Base-by-base conservation (phyloP, 1,140 invertebrate species). In the Panulirus ornatus region DNA sequence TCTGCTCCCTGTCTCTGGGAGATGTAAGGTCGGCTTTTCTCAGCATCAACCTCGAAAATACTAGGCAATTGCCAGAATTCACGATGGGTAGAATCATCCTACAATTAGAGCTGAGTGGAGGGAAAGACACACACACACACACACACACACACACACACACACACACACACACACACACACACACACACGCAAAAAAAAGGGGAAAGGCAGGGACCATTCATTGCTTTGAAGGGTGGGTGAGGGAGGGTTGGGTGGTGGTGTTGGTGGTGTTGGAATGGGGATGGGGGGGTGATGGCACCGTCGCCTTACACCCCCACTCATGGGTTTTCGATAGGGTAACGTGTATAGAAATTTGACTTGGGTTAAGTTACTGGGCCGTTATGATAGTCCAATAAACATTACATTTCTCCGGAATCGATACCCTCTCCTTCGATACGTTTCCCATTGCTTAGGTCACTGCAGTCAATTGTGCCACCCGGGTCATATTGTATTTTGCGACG, bases 351-450 rank as follows among this genome's bases (percentile, higher is more conserved):
- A 86, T 76, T 78, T 86, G 84, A 86, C 84, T 86, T 38, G 71
- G 84, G 84, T 78, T n/a, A 86, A 86, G 44, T 58, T 86, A 86
- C 66, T 36, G 84, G 71, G 19, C 58, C 51, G 47, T 78, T 86
- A 86, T 86, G 71, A 76, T 86, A 76, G 51, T 76, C 54, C 84
- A 86, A 86, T 86, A 86, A 86, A 86, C 84, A 86, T 86, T 86
- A 86, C 83, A 84, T 19, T 63, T 8, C 70, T 66, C 66, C 73
- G 40, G 70, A 84, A 58, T 47, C 66, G 58, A 84, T 51, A 36
- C 44, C 1, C n/a, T n/a, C n/a, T 66, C n/a, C 66, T 27, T 22
- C 40, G 40, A 30, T 73, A 73, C 27, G 51, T 47, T 51, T 47
- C 66, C 70, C 66, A 19, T 63, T 73, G 63, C n/a, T 73, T 73